Conservation (phyloP, 30 jellyfish, hydroid and myxozoan genomes). For the Nemopilema nomurai region DNA sequence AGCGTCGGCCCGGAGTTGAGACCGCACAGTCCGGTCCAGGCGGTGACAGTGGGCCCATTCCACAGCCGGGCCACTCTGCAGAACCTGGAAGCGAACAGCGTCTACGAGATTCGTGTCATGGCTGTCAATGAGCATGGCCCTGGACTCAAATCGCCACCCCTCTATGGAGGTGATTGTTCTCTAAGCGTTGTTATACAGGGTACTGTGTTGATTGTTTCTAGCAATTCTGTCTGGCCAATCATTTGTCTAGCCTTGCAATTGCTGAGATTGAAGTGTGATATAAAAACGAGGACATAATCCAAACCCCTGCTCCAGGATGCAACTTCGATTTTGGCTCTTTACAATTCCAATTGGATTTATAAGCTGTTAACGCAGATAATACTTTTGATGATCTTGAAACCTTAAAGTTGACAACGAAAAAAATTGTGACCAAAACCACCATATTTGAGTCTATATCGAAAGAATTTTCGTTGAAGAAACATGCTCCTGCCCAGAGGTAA, state of each 20-base stretch:
- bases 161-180: conserved; percentile 40
- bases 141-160: conserved; percentile 64
- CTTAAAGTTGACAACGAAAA: neutral
- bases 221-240: no score
- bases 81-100: conserved; percentile 26
- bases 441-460: neutral
- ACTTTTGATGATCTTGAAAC: no score
- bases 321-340: no score
- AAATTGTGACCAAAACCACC: neutral
- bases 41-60: conserved; percentile 28
- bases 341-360: no score
- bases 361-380: no score
- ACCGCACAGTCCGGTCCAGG: conserved; percentile 17
- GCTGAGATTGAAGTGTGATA: no score
- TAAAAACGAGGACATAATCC: no score
- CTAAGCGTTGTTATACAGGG: neutral
- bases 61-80: neutral
- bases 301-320: no score
- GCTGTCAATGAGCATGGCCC: conserved; percentile 84
- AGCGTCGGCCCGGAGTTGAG: conserved; percentile 7
- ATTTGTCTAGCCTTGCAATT: no score
- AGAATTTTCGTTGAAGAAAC: conserved; percentile 33
- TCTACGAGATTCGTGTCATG: conserved; percentile 51
- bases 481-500: conserved; percentile 84
- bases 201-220: no score